Base-by-base conservation (phyloP, 2,797 vertebrate species). In the Anguilla megastoma region DNA sequence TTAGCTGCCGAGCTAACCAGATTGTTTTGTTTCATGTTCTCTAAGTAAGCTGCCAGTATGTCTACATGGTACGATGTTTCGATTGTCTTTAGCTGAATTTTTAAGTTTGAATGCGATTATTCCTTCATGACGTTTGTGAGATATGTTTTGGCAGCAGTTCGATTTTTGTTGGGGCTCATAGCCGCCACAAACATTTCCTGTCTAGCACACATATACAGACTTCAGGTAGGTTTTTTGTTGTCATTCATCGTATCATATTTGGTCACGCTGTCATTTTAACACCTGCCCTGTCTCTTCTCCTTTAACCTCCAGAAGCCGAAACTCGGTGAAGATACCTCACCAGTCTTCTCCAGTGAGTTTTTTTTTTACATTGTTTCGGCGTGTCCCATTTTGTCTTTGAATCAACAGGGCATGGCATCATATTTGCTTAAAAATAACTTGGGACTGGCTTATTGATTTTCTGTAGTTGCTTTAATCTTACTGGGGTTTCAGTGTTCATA, bases 281-380 rank as follows among this genome's bases (percentile, higher is more conserved):
- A 48, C 69, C 16, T 16, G 27, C 56, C 12, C 88, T 41, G 0
- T 82, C 21, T 79, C n/a, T 58, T 87, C 9, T 89, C 71, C 83
- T 79, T 12, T 33, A 21, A 7, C 82, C 48, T 36, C 69, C 91
- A 96, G 95, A 92, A 95, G 94, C 90, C 90, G 95, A 87, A 87
- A 90, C 14, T 94, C 94, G 86, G 92, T 93, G 69, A 96, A 96
- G 90, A 93, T 94, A 63, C 88, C 94, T 88, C 94, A 95, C 91
- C 95, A 95, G 93, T 94, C 95, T 80, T 92, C 94, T 90, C 93
- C 95, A n/a, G 95, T 96, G 85, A 96, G 95, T 95, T 84, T 56
- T 80, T 89, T 1, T 76, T 85, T 98, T 90, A 6, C 50, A 76
- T 80, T 60, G 6, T 79, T 56, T 82, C 36, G 30, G 8, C 56